Evolutionary conservation across 1,140 invertebrate genomes (phyloP), one percentile per base, ranked within the genome.

Genomic region (Zaprionus lachaisei): DNA sequence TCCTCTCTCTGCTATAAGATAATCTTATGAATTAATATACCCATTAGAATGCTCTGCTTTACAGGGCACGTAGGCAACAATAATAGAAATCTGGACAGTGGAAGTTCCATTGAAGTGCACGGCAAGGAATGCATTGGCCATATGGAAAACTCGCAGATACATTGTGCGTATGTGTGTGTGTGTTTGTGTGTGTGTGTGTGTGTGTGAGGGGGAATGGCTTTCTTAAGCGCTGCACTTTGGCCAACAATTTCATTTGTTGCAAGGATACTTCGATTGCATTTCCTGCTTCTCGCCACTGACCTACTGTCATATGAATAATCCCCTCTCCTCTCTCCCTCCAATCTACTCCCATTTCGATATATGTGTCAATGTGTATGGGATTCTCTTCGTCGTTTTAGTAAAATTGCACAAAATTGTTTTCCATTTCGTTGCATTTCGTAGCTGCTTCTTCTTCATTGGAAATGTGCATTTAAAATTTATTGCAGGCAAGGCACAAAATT

Each of bases 401-500:
- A 86, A 86, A 86, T 86, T 86, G 83, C 84, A 86, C 66, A 86
- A 89, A 89, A 86, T 86, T 86, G 83, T 86, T 86, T 89, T 86
- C 83, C 84, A 78, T 86, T 86, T 86, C 83, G 78, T 83, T 84
- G 80, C 83, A 81, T 78, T 85, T 81, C 26, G 80, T 63, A 31
- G 63, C 38, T 24, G 51, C 26, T 7, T 54, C 72, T 41, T 76
- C 72, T 86, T 87, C 83, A 86, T 86, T 89, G 84, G 67, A 83
- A 86, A 89, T 86, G 83, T 86, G 84, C 84, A 89, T 86, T 89
- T 80, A 80, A 86, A 86, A 86, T 86, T 89, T 89, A 89, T 89
- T 86, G 83, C 83, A 86, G 77, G 58, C 83, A 83, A 80, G 80
- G 83, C 83, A 89, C 77, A 86, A 89, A 86, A 86, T 86, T 86